These are phyloP conservation scores for Stenurella melanura DNA, from an alignment of 2,888 invertebrate species.

Conservation along the genomic window DNA sequence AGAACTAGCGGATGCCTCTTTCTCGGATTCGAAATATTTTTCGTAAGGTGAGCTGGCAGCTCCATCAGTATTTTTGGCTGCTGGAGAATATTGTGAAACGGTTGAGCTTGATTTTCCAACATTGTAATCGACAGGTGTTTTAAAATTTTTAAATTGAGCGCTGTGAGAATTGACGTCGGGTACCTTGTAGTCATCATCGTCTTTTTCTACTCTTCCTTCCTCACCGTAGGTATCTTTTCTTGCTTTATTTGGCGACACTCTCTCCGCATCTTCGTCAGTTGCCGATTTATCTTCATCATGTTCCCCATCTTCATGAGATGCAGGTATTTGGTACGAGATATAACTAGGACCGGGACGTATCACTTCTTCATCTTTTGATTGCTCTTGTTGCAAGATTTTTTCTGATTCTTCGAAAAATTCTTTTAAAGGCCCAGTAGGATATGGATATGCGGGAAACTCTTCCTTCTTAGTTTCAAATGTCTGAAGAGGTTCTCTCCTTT, in stretches of 20 bases:
- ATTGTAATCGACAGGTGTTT: slow-evolving; percentile 60
- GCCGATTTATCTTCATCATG: slow-evolving; percentile 54
- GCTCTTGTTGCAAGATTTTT: slow-evolving; percentile 56
- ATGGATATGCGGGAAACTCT: slow-evolving; percentile 12
- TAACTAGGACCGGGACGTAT: slow-evolving; percentile 66
- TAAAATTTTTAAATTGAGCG: slow-evolving; percentile 40
- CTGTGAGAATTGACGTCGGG: slow-evolving; percentile 37
- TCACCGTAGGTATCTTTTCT: slow-evolving; percentile 49
- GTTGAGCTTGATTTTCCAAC: slow-evolving; percentile 64
- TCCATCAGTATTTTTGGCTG: neutral
- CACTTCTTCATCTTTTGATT: slow-evolving; percentile 53
- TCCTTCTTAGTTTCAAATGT: slow-evolving; percentile 21
- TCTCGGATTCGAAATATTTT: slow-evolving; percentile 63
- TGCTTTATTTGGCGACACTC: slow-evolving; percentile 56
- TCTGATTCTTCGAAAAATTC: slow-evolving; percentile 71
- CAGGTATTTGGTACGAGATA: slow-evolving; percentile 66
- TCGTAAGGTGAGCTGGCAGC: slow-evolving; percentile 66
- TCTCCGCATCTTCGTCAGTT: slow-evolving; percentile 57
- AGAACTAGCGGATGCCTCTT: slow-evolving; percentile 52
- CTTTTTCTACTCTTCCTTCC: slow-evolving; percentile 50
- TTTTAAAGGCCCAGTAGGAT: slow-evolving; percentile 49
- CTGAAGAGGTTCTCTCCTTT: slow-evolving; percentile 12
- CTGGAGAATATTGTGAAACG: slow-evolving; percentile 56
- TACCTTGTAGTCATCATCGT: slow-evolving; percentile 52
- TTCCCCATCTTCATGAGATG: slow-evolving; percentile 36